Percentiles rank a stretch among this genome's conserved stretches.
Evolutionary conservation across 2,888 invertebrate species (phyloP).

Genomic region (Eilema griseolum): DNA sequence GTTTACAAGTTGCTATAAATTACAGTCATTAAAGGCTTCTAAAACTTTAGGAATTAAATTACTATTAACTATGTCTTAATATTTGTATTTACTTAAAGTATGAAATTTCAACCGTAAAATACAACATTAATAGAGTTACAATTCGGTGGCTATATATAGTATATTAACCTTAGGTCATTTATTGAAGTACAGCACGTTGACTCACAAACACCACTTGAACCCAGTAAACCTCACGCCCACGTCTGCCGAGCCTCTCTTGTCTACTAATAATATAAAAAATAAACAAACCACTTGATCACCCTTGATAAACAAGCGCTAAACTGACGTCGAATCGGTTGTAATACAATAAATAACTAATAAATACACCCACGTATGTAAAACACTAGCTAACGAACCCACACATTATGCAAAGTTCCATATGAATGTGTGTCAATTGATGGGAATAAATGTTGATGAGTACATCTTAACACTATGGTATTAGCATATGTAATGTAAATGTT

Average conservation of each 20-base stretch:
- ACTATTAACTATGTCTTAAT: neutral
- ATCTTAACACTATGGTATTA: conserved; percentile 49
- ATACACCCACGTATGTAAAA: conserved; percentile 44
- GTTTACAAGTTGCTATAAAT: neutral
- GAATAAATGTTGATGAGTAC: conserved; percentile 47
- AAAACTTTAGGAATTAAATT: neutral
- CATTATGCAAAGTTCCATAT: conserved; percentile 48
- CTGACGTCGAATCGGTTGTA: conserved; percentile 21
- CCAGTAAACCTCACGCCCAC: neutral
- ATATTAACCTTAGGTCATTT: neutral
- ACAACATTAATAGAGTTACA: neutral
- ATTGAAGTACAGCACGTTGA: neutral
- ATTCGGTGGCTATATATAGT: neutral
- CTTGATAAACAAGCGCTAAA: conserved; percentile 22
- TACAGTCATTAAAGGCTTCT: neutral
- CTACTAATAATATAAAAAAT: conserved; percentile 2
- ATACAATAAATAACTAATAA: conserved; percentile 38
- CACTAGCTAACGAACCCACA: conserved; percentile 56
- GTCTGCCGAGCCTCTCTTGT: neutral
- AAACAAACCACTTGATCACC: conserved; percentile 31
- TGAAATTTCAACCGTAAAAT: neutral
- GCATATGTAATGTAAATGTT: conserved; percentile 32
- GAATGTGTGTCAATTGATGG: conserved; percentile 54
- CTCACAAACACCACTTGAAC: neutral
- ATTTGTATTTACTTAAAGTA: neutral